Evolutionary conservation across 2,113 vertebrate species (phyloP).

Genomic region (Indicator maculatus): DNA sequence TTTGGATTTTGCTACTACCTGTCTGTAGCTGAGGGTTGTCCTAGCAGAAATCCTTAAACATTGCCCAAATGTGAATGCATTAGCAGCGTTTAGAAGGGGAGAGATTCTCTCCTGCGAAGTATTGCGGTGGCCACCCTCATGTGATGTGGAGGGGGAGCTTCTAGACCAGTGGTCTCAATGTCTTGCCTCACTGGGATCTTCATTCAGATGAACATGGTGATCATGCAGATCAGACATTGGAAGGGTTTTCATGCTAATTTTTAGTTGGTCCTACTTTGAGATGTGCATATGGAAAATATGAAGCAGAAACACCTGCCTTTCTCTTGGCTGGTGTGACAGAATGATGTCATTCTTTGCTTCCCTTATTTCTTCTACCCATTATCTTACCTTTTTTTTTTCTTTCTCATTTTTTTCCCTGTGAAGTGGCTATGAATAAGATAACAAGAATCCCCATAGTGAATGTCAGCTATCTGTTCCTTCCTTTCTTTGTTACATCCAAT

Average conservation of each 20-base stretch:
- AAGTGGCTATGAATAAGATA: background rate
- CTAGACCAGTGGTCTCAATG: background rate
- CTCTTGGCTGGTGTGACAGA: background rate
- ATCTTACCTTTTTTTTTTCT: background rate
- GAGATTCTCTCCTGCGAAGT: background rate
- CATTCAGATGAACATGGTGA: background rate
- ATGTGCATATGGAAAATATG: background rate
- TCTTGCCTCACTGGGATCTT: background rate
- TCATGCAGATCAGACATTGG: rapidly evolving
- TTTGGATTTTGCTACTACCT: constrained; percentile 4
- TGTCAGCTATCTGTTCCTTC: background rate
- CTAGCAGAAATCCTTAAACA: background rate
- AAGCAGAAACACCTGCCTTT: background rate
- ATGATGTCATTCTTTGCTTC: background rate
- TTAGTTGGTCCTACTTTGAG: background rate
- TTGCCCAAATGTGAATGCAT: background rate
- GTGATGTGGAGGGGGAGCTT: background rate
- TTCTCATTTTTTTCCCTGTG: no score
- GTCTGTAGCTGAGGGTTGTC: background rate
- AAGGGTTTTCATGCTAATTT: background rate
- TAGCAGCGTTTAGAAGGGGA: background rate
- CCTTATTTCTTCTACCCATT: background rate
- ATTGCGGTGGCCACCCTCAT: background rate
- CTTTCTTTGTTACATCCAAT: background rate
- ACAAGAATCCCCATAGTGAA: background rate